These are phyloP conservation scores for Glossosoma conforme DNA, from an alignment of 1,140 invertebrate genomes.

Conservation along the genomic window DNA sequence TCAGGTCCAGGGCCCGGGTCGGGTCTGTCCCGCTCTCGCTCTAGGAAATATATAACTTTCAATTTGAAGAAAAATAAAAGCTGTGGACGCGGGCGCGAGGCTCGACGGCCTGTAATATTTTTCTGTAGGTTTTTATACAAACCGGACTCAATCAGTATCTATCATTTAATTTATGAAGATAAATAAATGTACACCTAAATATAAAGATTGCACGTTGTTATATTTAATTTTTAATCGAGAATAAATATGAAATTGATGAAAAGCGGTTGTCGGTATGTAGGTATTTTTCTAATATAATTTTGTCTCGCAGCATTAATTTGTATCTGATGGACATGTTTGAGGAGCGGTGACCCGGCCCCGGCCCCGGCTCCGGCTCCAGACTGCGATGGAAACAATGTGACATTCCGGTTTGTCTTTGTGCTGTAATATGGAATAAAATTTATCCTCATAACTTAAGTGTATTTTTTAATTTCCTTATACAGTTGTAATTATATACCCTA, in stretches of 20 bases:
- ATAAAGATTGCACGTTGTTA: slow-evolving; percentile 30
- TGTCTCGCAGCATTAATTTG: slow-evolving; percentile 25
- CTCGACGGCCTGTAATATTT: slow-evolving; percentile 22
- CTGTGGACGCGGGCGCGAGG: slow-evolving; percentile 16
- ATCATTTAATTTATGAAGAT: slow-evolving; percentile 25
- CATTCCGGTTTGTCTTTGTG: slow-evolving; percentile 55
- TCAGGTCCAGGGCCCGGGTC: too few relatives aligned
- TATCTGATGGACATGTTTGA: slow-evolving; percentile 28
- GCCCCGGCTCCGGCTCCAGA: slow-evolving; percentile 19
- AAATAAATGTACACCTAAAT: slow-evolving; percentile 23
- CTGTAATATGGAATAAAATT: slow-evolving; percentile 55
- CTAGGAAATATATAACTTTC: too few relatives aligned
- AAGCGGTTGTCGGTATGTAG: slow-evolving; percentile 29
- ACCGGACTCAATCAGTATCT: slow-evolving; percentile 27
- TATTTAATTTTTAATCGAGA: slow-evolving; percentile 25
- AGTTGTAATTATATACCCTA: background rate
- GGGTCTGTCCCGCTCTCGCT: too few relatives aligned
- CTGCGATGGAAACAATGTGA: slow-evolving; percentile 41
- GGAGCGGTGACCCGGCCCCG: slow-evolving; percentile 12
- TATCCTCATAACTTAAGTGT: slow-evolving; percentile 42
- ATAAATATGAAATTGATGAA: slow-evolving; percentile 22
- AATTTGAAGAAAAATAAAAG: too few relatives aligned
- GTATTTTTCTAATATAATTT: slow-evolving; percentile 32
- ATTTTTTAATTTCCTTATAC: slow-evolving; percentile 11
- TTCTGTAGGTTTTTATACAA: slow-evolving; percentile 32